Evolutionary conservation across 2,113 vertebrate species (phyloP).

Genomic region (Coregonus clupeaformis): DNA sequence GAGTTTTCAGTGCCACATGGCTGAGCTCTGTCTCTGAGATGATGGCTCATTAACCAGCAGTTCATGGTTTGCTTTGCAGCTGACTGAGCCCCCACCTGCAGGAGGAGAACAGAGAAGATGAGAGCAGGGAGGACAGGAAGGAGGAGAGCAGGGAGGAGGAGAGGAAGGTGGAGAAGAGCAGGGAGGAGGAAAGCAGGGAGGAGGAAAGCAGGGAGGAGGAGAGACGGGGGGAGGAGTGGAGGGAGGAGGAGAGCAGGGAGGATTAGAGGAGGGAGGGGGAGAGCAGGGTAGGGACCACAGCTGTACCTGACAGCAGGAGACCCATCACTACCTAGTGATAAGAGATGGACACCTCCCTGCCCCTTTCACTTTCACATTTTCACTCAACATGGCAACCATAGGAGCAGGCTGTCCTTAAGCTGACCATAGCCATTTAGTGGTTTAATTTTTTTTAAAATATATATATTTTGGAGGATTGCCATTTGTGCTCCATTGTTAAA

Average conservation of each 20-base stretch:
- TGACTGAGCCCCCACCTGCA: too few species aligned
- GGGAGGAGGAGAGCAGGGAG: too few species aligned
- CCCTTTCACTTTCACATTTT: background rate
- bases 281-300: slow-evolving; percentile 4
- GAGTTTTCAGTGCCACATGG: slow-evolving; percentile 4
- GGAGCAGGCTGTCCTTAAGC: background rate
- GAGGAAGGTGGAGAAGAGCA: too few species aligned
- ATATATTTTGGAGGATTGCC: background rate
- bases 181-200: too few species aligned
- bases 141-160: too few species aligned
- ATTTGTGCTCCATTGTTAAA: background rate
- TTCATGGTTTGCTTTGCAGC: slow-evolving; percentile 15
- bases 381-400: background rate
- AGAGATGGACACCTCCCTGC: background rate
- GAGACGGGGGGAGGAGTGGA: too few species aligned
- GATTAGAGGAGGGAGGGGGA: too few species aligned
- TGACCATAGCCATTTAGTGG: background rate
- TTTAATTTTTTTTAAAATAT: background rate
- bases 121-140: too few species aligned
- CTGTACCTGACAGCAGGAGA: slow-evolving; percentile 13
- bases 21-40: slow-evolving; percentile 34
- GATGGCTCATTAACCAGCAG: slow-evolving; percentile 49
- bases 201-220: too few species aligned
- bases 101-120: too few species aligned
- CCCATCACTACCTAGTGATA: background rate